These are phyloP conservation scores for Chaetodon trifasciatus DNA, from an alignment of 2,797 vertebrate genomes.

Conservation along the genomic window DNA sequence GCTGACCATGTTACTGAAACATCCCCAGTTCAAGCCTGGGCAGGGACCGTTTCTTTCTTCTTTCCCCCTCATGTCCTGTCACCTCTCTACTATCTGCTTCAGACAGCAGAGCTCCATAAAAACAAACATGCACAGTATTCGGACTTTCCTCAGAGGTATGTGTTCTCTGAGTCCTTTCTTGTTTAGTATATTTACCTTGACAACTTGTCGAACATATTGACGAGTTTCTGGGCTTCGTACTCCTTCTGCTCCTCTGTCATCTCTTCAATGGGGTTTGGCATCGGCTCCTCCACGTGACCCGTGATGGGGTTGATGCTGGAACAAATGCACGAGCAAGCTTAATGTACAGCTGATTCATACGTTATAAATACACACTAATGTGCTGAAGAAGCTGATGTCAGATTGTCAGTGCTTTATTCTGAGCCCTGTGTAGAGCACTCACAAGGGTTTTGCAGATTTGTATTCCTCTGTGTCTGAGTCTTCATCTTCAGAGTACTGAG, in stretches of 20 bases:
- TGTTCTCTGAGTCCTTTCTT: not conserved
- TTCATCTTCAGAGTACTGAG: slow-evolving; percentile 97
- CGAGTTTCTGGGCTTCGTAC: slow-evolving; percentile 97
- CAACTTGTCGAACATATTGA: slow-evolving; percentile 97
- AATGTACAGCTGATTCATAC: not conserved
- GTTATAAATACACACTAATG: not conserved
- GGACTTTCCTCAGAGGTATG: not conserved
- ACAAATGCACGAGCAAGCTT: slow-evolving; percentile 6
- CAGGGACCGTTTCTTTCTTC: too few species aligned
- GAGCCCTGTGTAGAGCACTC: slow-evolving; percentile 52
- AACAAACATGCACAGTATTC: not conserved
- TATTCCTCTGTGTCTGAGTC: slow-evolving; percentile 99
- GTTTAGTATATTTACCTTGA: slow-evolving; percentile 88
- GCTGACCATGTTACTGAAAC: too few species aligned
- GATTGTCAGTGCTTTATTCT: not conserved
- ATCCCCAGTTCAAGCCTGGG: too few species aligned
- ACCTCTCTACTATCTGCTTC: not conserved
- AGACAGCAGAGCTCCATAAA: too few species aligned
- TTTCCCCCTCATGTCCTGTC: not conserved
- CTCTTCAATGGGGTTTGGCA: slow-evolving; percentile 96
- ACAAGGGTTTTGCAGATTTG: slow-evolving; percentile 94
- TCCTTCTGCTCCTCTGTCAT: slow-evolving; percentile 99
- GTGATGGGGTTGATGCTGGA: slow-evolving; percentile 97
- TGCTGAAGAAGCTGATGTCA: not conserved
- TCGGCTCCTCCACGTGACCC: slow-evolving; percentile 95